A percentile compares a stretch with the other conserved stretches of the same genome.
These are phyloP conservation scores for Schizotus pectinicornis DNA, from an alignment of 2,888 invertebrate genomes.

Conservation along the genomic window DNA sequence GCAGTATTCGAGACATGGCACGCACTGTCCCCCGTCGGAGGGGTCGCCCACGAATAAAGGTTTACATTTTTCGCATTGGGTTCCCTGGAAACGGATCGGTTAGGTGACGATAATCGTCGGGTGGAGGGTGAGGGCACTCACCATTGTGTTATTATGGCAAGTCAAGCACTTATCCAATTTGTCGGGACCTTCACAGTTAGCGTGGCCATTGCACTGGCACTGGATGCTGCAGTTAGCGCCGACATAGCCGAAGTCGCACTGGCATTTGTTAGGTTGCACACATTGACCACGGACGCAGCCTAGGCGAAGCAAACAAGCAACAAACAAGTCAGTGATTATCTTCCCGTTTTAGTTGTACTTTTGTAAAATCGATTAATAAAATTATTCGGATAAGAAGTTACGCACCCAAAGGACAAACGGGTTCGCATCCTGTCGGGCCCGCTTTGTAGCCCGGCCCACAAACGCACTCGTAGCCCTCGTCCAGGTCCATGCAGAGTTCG, in stretches of 20 bases:
- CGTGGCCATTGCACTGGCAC: conserved; percentile 94
- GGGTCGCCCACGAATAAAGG: conserved; percentile 93
- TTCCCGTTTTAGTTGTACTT: not conserved
- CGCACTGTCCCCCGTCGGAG: conserved; percentile 80
- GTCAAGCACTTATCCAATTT: conserved; percentile 80
- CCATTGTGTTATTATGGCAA: conserved; percentile 92
- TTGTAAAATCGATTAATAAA: not conserved
- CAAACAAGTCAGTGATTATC: not conserved
- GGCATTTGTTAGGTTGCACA: conserved; percentile 81
- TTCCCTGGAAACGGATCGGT: conserved; percentile 64
- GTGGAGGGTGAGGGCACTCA: conserved; percentile 48
- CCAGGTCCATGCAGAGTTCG: conserved; percentile 85
- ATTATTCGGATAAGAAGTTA: conserved; percentile 3
- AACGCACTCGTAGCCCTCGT: conserved; percentile 81
- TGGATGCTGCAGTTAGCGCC: conserved; percentile 93
- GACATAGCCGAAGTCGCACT: conserved; percentile 93
- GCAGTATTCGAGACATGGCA: conserved; percentile 88
- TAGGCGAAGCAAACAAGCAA: conserved; percentile 26
- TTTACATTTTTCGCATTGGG: conserved; percentile 90
- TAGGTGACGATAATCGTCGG: not conserved
- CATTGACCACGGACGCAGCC: conserved; percentile 86
- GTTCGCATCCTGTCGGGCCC: conserved; percentile 66
- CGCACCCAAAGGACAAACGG: conserved; percentile 76
- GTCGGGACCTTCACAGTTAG: conserved; percentile 88
- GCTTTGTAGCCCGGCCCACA: conserved; percentile 77